Conservation (phyloP, 2,888 invertebrate species). For the Siphlonurus alternatus region DNA sequence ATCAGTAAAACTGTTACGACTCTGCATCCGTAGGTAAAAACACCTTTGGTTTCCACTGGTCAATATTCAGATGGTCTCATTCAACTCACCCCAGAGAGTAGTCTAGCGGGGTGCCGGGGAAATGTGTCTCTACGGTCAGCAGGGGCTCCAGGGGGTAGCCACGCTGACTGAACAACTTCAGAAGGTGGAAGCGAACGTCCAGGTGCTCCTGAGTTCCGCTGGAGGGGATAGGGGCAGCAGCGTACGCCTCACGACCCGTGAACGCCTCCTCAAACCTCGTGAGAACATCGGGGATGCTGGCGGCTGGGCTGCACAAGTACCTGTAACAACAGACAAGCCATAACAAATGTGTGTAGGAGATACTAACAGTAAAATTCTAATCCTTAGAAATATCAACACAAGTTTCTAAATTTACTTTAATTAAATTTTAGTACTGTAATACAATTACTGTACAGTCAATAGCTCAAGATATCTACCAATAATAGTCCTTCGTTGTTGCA, state of each 20-base stretch:
- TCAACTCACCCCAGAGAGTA: constrained; percentile 49
- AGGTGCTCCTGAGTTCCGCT: constrained; percentile 19
- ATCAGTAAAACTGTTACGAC: too few species aligned
- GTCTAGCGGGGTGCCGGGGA: constrained; percentile 57
- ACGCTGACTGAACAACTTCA: constrained; percentile 54
- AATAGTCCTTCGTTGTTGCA: too few species aligned
- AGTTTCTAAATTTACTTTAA: too few species aligned
- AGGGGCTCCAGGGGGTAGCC: constrained; percentile 46
- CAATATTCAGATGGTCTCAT: too few species aligned
- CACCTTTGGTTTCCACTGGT: too few species aligned
- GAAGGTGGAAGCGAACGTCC: constrained; percentile 68
- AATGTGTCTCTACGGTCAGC: constrained; percentile 57
- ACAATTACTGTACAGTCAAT: too few species aligned
- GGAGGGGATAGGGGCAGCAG: constrained; percentile 11
- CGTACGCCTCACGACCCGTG: constrained; percentile 16
- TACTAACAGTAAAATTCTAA: too few species aligned
- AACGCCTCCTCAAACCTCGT: constrained; percentile 54
- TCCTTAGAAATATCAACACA: too few species aligned
- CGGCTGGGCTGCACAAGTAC: constrained; percentile 51
- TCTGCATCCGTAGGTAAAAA: too few species aligned
- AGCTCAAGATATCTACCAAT: too few species aligned
- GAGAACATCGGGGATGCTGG: constrained; percentile 54
- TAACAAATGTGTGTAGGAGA: background rate
- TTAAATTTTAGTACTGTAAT: too few species aligned
- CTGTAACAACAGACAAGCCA: constrained; percentile 23